Evolutionary conservation across 2,113 vertebrate genomes (phyloP).

Genomic region (Solenodon paradoxus): DNA sequence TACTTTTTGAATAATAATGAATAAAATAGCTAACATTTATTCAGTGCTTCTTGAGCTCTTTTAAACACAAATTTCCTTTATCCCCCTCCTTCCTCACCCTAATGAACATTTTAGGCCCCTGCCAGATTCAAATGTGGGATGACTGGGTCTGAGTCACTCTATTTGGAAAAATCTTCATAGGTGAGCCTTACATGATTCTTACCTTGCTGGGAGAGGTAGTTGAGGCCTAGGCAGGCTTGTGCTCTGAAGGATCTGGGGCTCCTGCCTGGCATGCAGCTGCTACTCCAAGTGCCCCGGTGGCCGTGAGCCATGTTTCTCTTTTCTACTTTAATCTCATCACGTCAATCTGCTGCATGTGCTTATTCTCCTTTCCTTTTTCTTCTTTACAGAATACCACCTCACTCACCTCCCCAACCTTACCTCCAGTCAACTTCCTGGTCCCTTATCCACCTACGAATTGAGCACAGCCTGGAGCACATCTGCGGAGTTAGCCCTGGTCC

Average conservation of each 20-base stretch:
- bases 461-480: not conserved
- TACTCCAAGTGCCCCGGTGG: not conserved
- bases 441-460: not conserved
- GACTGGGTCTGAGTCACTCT: not conserved
- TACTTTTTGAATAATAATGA: not conserved
- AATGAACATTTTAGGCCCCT: not conserved
- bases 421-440: too few relatives aligned
- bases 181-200: not conserved
- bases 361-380: not conserved
- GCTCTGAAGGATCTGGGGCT: not conserved
- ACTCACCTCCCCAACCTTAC: too few relatives aligned
- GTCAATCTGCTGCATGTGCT: not conserved
- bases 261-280: not conserved
- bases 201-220: not conserved
- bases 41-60: not conserved
- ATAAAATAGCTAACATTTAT: not conserved
- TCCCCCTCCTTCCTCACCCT: not conserved
- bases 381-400: not conserved
- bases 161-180: not conserved
- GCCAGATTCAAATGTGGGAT: not conserved
- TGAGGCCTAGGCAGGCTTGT: not conserved
- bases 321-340: not conserved
- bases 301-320: not conserved
- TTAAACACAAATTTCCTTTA: not conserved
- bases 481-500: not conserved